Evolutionary conservation across 2,113 vertebrate genomes (phyloP), one percentile per base, ranked within the genome.

Genomic region (Myotis lucifugus): DNA sequence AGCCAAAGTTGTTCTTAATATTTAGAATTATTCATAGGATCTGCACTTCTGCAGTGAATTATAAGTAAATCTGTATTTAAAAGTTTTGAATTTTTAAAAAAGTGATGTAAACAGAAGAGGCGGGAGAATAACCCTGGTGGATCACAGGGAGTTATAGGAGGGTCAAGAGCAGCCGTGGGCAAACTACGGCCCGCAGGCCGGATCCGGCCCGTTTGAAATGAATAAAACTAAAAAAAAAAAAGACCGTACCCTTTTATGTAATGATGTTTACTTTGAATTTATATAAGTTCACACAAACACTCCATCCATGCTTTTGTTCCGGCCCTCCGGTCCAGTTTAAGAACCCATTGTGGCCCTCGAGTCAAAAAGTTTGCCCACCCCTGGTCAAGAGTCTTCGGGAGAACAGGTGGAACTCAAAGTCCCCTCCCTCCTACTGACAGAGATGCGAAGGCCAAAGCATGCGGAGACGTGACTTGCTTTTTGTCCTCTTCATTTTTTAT

Each of bases 401-500:
- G 61, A 69, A 34, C 27, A 8, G 1, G 15, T 18, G 29, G 42
- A 21, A 0, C n/a, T 87, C 48, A 79, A 34, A 5, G 17, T 29
- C 8, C 29, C 19, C 34, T 67, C 3, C 12, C 15, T 67, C 50
- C 32, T 42, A 13, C 4, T 37, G 34, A 29, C 12, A 4, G 64
- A 81, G 32, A 4, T 1, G 0, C 10, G 21, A 81, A 59, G 32
- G 3, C 34, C 79, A 69, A 3, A 69, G 23, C 25, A 32, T 76
- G 23, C 3, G 3, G 66, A 14, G 12, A 25, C 56, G 54, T 59
- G n/a, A 77, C 46, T 74, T 50, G 94, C 59, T 2, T 13, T 79
- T 18, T n/a, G 19, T 48, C 46, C 92, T 42, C 50, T 96, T 72
- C 90, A 34, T 76, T 93, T 97, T 93, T 50, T 89, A 6, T 96